A percentile compares a stretch with the other conserved stretches of the same genome.
These are phyloP conservation scores for Tauraco erythrolophus DNA, from an alignment of 2,113 vertebrate genomes.

Conservation along the genomic window DNA sequence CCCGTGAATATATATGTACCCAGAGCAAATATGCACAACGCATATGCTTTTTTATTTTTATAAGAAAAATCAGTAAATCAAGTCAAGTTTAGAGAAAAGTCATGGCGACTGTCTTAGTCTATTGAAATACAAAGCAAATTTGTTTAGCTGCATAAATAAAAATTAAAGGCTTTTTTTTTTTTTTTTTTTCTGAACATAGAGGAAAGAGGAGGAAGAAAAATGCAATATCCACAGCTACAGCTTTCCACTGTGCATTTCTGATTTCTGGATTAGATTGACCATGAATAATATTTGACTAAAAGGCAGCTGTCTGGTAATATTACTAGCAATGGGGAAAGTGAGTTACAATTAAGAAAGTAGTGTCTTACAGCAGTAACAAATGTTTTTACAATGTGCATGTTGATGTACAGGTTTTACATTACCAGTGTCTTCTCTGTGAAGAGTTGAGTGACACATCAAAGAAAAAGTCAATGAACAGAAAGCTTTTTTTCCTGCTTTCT, in stretches of 20 bases:
- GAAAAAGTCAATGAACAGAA: background rate
- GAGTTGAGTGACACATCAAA: background rate
- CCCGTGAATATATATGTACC: background rate
- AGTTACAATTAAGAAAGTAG: background rate
- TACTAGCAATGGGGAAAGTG: background rate
- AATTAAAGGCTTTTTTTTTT: background rate
- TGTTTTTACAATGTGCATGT: background rate
- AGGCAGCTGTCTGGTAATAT: background rate
- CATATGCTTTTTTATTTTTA: background rate
- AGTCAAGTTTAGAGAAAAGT: background rate
- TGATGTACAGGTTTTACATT: background rate
- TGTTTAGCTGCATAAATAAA: background rate
- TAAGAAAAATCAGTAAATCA: background rate
- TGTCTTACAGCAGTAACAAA: background rate
- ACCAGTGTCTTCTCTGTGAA: background rate
- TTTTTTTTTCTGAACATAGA: background rate
- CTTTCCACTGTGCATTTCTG: background rate
- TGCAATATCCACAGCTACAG: background rate
- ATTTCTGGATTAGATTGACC: background rate
- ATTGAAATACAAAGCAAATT: background rate
- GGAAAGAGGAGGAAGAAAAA: background rate
- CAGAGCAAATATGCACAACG: background rate
- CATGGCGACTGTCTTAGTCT: background rate
- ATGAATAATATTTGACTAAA: background rate
- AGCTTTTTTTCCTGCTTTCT: background rate